phyloP scores from a whole-genome alignment of 2,888 invertebrate genomes.

The Sipha maydis region DNA sequence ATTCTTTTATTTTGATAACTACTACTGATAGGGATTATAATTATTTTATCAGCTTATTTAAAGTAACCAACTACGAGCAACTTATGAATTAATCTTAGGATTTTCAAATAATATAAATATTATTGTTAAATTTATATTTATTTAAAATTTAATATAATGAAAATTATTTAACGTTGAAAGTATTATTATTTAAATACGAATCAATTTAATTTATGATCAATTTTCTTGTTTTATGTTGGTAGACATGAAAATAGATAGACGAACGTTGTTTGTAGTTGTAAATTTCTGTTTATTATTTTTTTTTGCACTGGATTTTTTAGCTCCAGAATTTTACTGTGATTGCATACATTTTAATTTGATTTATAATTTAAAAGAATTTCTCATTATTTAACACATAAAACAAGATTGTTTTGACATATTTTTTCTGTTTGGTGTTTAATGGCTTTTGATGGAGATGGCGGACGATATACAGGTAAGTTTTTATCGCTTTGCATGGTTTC shows the following conservation, averaged over 20 bases:
- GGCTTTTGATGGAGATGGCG: constrained; percentile 61
- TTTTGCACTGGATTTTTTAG: constrained; percentile 43
- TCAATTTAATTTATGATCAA: not conserved
- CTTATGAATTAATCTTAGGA: not conserved
- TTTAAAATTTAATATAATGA: not conserved
- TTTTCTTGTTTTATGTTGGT: constrained; percentile 38
- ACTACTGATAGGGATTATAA: constrained; percentile 12
- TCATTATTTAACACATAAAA: not conserved
- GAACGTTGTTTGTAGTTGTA: constrained; percentile 57
- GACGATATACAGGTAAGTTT: constrained; percentile 56
- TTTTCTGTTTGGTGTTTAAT: constrained; percentile 54
- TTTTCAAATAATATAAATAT: not conserved
- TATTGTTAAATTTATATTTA: not conserved
- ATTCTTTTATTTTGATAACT: not conserved
- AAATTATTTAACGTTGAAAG: not conserved
- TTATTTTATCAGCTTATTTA: constrained; percentile 47
- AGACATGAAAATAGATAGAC: constrained; percentile 53
- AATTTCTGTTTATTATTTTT: constrained; percentile 60
- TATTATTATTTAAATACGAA: not conserved
- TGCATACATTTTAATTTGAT: not conserved
- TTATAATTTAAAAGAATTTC: constrained; percentile 1
- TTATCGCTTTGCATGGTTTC: constrained; percentile 12
- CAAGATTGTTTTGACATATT: not conserved
- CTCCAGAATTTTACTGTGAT: not conserved
- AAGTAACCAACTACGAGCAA: constrained; percentile 26